phyloP scores from a whole-genome alignment of 2,113 vertebrate species.

The Suricata suricatta region DNA sequence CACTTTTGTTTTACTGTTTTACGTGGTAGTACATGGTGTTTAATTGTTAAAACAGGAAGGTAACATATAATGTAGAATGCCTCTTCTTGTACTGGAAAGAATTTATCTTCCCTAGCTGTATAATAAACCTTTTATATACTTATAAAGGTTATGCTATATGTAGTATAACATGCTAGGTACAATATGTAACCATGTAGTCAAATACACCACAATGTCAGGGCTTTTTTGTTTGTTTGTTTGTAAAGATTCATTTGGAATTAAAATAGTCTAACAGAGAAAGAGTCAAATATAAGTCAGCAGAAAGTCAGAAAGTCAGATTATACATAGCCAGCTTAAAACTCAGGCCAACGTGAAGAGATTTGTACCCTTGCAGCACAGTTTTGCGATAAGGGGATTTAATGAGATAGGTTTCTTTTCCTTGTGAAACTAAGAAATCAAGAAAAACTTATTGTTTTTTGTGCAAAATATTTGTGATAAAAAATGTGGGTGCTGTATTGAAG shows the following conservation, averaged over 20 bases:
- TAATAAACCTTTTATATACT: slow-evolving; percentile 9
- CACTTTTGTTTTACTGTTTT: slow-evolving; percentile 31
- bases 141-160: too few relatives aligned
- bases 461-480: not conserved
- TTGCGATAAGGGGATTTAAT: not conserved
- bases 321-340: not conserved
- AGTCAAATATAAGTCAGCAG: not conserved
- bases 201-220: not conserved
- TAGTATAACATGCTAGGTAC: too few relatives aligned
- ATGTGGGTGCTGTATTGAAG: not conserved
- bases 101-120: slow-evolving; percentile 66
- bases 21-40: not conserved
- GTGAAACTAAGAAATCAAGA: not conserved
- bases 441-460: not conserved
- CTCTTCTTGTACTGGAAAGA: slow-evolving; percentile 57
- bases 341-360: not conserved
- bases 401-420: not conserved
- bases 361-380: not conserved
- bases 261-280: slow-evolving; percentile 33
- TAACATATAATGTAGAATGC: slow-evolving; percentile 12
- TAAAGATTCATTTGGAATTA: slow-evolving; percentile 41
- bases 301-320: slow-evolving; percentile 33
- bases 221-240: not conserved
- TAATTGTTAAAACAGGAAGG: slow-evolving; percentile 62
- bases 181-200: not conserved